Percentiles rank a stretch among this genome's conserved stretches.
phyloP scores from a whole-genome alignment of 2,888 invertebrate species.

The Andricus quercusramuli region DNA sequence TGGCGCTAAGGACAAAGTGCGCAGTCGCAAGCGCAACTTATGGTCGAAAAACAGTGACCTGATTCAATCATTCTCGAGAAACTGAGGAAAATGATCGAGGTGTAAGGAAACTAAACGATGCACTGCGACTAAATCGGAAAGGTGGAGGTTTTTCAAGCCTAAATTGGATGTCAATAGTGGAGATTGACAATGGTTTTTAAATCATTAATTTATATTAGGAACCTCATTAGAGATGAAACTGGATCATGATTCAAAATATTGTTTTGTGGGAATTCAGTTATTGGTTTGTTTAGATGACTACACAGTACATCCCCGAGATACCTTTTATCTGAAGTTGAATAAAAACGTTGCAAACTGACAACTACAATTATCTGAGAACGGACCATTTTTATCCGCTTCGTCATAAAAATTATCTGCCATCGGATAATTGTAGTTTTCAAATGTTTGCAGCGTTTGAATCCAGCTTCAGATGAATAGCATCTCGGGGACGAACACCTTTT shows the following conservation, averaged over 20 bases:
- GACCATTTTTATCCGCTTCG: no score
- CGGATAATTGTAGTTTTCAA: no score
- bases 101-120: slow-evolving; percentile 13
- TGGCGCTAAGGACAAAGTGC: slow-evolving; percentile 68
- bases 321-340: no score
- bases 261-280: not conserved
- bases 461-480: no score
- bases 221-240: not conserved
- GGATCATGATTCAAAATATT: not conserved
- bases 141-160: slow-evolving; percentile 18
- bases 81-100: slow-evolving; percentile 51
- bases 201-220: not conserved
- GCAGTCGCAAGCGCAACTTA: slow-evolving; percentile 74
- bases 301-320: no score
- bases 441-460: no score
- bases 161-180: slow-evolving; percentile 44
- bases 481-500: no score
- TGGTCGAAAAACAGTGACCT: slow-evolving; percentile 78
- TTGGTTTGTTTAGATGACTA: not conserved
- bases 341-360: no score
- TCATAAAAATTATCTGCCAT: no score
- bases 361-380: no score
- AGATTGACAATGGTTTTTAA: not conserved
- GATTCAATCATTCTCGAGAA: slow-evolving; percentile 73
- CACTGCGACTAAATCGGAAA: slow-evolving; percentile 30